A percentile compares a stretch with the other conserved stretches of the same genome.
phyloP scores from a whole-genome alignment of 2,113 vertebrate species.

The Eublepharis macularius region DNA sequence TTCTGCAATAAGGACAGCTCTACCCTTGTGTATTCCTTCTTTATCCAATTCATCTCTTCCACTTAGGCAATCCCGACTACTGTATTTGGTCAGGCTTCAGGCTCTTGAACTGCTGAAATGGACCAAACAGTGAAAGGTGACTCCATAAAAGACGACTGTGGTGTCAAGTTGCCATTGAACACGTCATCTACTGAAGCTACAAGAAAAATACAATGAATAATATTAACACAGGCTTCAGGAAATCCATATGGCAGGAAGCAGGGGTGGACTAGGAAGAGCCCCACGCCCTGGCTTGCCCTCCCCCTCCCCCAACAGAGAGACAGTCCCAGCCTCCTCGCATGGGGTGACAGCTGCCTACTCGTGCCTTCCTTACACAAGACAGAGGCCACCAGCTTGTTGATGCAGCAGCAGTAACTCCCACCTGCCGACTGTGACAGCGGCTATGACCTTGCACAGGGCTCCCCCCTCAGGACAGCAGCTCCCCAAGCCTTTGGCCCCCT shows the following conservation, averaged over 20 bases:
- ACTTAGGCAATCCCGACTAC: conserved; percentile 29
- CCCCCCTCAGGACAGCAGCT: too few relatives aligned
- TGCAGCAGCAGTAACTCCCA: too few relatives aligned
- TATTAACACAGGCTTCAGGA: conserved; percentile 6
- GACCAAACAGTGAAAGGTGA: conserved; percentile 53
- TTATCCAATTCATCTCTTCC: not conserved
- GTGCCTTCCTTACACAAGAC: too few relatives aligned
- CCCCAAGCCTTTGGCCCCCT: too few relatives aligned
- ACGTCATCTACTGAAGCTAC: conserved; percentile 66
- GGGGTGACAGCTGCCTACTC: too few relatives aligned
- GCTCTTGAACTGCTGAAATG: conserved; percentile 52
- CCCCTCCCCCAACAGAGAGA: too few relatives aligned
- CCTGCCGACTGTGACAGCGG: too few relatives aligned
- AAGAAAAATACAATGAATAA: conserved; percentile 12
- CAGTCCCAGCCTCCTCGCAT: too few relatives aligned
- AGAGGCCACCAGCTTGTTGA: too few relatives aligned
- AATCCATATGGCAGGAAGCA: not conserved
- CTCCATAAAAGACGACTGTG: conserved; percentile 54
- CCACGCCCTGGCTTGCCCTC: too few relatives aligned
- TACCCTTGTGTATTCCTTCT: not conserved
- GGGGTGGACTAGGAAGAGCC: too few relatives aligned
- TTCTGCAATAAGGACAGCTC: not conserved
- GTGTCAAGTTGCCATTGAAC: conserved; percentile 64
- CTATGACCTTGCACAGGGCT: too few relatives aligned
- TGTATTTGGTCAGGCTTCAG: conserved; percentile 38